Conservation (phyloP, 1,140 invertebrate genomes). For the Choristoneura fumiferana region DNA sequence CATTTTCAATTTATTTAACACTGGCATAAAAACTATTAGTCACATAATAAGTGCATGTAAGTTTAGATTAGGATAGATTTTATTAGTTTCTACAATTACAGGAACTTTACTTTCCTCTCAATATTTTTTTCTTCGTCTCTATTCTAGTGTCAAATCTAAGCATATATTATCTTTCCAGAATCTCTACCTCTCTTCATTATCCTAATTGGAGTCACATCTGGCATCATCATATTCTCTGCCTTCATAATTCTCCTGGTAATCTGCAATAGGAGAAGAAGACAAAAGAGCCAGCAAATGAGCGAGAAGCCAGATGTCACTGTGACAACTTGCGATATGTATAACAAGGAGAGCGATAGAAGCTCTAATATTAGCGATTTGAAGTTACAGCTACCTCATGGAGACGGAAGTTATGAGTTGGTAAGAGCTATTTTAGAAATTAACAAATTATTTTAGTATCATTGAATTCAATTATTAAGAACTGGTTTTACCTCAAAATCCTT, state of each 20-base stretch:
- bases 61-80: too few relatives aligned
- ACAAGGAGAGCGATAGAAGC: slow-evolving; percentile 88
- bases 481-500: too few relatives aligned
- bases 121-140: background rate
- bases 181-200: slow-evolving; percentile 82
- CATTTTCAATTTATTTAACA: too few relatives aligned
- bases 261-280: slow-evolving; percentile 79
- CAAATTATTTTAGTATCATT: background rate
- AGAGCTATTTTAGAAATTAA: too few relatives aligned
- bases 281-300: slow-evolving; percentile 51
- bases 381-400: slow-evolving; percentile 86
- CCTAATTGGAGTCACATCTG: slow-evolving; percentile 81
- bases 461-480: too few relatives aligned
- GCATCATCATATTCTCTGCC: slow-evolving; percentile 81
- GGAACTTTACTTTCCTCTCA: background rate
- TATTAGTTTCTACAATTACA: too few relatives aligned
- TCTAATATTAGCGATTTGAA: slow-evolving; percentile 95
- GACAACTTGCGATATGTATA: slow-evolving; percentile 78
- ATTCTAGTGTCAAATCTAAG: background rate
- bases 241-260: slow-evolving; percentile 82
- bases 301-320: slow-evolving; percentile 71
- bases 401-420: slow-evolving; percentile 85
- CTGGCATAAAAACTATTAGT: too few relatives aligned
- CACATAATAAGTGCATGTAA: too few relatives aligned
- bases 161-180: slow-evolving; percentile 67